Evolutionary conservation across 2,113 vertebrate species (phyloP), one percentile per base, ranked within the genome.

Genomic region (Carlito syrichta): DNA sequence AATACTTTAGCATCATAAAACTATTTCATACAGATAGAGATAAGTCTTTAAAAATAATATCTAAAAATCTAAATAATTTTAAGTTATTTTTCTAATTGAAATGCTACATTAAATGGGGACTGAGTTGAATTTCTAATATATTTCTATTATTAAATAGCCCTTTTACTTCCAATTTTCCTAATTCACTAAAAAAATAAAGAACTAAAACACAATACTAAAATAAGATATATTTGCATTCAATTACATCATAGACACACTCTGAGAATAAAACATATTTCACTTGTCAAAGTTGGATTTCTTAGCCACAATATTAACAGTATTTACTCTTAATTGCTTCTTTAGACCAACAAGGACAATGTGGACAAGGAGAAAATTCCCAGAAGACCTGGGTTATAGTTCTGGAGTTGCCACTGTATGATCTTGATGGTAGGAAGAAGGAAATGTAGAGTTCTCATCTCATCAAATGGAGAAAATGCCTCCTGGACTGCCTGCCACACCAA

Each of bases 1-100:
- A 96, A 50, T 78, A 92, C 23, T 96, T 92, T 54, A 93, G 40
- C 86, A 95, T 94, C 43, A 86, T 77, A 79, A 87, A 81, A 93
- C 23, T 86, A 88, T 74, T 96, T 91, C 45, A 93, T 2, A 78
- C 2, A 94, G 5, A 79, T 5, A 81, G 20, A 94, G 48, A 84
- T 78, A 74, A 91, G 3, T 78, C 11, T 97, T 87, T 83, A 87
- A 82, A 95, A 78, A 58, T 94, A 69, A 85, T 81, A 81, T 23
- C 43, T 77, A 43, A 95, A 89, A 77, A 54, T 27, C 27, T 66
- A 92, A 6, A n/a, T 54, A 96, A 78, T 74, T 95, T 95, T 68
- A 92, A 84, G 40, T 38, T 58, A 16, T 52, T 82, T 91, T 94
- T 97, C 63, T 94, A 82, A 56, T 73, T 94, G 66, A 94, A 27